Percentiles rank a stretch among this genome's conserved stretches.
Conservation (phyloP, 2,888 invertebrate species). For the Cheilosia vulpina region DNA sequence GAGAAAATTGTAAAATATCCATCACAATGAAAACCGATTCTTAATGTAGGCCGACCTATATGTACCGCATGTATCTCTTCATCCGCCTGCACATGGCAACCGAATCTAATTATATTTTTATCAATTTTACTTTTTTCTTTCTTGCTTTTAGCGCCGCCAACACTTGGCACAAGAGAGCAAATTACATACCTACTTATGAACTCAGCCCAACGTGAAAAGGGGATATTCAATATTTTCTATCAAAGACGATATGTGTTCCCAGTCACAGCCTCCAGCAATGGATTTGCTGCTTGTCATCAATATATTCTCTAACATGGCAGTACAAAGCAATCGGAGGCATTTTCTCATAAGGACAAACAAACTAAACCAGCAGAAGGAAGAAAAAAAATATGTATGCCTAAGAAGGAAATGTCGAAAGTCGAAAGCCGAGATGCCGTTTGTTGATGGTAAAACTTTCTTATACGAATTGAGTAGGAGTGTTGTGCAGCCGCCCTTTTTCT, state of each 20-base stretch:
- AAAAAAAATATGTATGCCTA: not conserved
- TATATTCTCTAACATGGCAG: slow-evolving; percentile 12
- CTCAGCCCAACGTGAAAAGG: slow-evolving; percentile 34
- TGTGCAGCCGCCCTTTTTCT: not conserved
- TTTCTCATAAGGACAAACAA: slow-evolving; percentile 24
- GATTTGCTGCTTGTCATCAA: slow-evolving; percentile 50
- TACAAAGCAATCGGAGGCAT: slow-evolving; percentile 14
- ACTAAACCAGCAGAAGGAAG: not conserved
- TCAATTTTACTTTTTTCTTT: too few relatives aligned
- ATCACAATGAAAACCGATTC: too few relatives aligned
- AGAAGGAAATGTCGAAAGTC: slow-evolving; percentile 34
- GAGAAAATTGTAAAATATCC: too few relatives aligned
- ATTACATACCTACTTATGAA: slow-evolving; percentile 17
- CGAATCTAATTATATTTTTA: too few relatives aligned
- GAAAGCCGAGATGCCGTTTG: slow-evolving; percentile 34
- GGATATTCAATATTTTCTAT: slow-evolving; percentile 46
- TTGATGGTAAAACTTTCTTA: slow-evolving; percentile 40
- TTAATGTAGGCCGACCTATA: too few relatives aligned
- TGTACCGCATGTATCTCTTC: too few relatives aligned
- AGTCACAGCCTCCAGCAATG: slow-evolving; percentile 25
- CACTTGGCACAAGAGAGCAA: not conserved
- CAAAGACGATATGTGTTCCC: slow-evolving; percentile 18
- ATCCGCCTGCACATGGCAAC: too few relatives aligned
- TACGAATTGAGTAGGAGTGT: slow-evolving; percentile 21
- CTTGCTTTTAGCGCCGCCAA: too few relatives aligned